Conservation (phyloP, 1,140 invertebrate genomes). For the Zaprionus davidi region DNA sequence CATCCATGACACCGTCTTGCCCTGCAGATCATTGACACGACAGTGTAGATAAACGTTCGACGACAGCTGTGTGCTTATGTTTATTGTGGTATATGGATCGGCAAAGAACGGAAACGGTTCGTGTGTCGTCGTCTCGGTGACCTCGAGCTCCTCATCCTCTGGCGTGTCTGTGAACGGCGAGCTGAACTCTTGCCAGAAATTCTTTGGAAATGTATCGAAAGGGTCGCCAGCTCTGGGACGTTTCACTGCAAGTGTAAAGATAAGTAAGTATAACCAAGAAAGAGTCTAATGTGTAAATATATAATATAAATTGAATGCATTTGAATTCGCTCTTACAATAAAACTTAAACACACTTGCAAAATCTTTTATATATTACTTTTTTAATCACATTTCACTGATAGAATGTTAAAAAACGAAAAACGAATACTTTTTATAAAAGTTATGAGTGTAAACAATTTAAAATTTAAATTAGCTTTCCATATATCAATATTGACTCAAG, state of each 20-base stretch:
- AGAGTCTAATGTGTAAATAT: too few relatives aligned
- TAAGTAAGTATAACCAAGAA: neutral
- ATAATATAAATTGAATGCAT: too few relatives aligned
- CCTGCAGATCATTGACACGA: slow-evolving; percentile 89
- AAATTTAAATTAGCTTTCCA: too few relatives aligned
- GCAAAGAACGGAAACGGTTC: slow-evolving; percentile 88
- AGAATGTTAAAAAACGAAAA: too few relatives aligned
- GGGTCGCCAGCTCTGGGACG: slow-evolving; percentile 83
- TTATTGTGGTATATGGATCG: slow-evolving; percentile 86
- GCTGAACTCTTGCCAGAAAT: slow-evolving; percentile 87
- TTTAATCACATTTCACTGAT: too few relatives aligned
- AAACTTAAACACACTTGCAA: too few relatives aligned
- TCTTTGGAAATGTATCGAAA: slow-evolving; percentile 85
- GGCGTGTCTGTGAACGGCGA: slow-evolving; percentile 86
- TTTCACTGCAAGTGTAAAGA: slow-evolving; percentile 62
- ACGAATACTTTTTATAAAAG: too few relatives aligned
- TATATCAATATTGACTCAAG: too few relatives aligned
- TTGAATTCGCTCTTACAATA: too few relatives aligned
- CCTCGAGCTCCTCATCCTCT: slow-evolving; percentile 79
- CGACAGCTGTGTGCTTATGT: slow-evolving; percentile 89
- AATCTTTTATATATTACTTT: too few relatives aligned
- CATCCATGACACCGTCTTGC: slow-evolving; percentile 93
- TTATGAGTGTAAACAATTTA: too few relatives aligned
- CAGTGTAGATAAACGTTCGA: slow-evolving; percentile 89
- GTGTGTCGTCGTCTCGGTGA: slow-evolving; percentile 85